phyloP scores from a whole-genome alignment of 2,797 vertebrate genomes.

The Loris lydekkerianus region DNA sequence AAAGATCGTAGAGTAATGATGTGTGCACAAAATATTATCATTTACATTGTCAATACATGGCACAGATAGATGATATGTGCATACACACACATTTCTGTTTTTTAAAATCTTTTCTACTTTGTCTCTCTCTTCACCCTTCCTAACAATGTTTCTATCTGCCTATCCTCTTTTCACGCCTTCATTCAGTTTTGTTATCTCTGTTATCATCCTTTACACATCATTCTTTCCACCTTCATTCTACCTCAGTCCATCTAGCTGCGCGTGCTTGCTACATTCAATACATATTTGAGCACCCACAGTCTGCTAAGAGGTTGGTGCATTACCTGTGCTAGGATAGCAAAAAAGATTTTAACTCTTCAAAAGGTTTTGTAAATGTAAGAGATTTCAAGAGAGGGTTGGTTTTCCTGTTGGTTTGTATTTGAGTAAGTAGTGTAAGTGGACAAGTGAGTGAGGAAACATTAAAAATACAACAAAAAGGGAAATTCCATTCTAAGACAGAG shows the following conservation, averaged over 20 bases:
- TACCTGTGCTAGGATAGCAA: background rate
- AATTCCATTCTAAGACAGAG: background rate
- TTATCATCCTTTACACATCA: background rate
- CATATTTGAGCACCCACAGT: background rate
- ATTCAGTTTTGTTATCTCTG: background rate
- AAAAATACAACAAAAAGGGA: background rate
- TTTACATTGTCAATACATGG: background rate
- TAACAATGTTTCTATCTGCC: background rate
- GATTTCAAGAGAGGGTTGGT: background rate
- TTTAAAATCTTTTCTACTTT: background rate
- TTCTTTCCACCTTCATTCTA: background rate
- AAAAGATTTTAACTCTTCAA: background rate
- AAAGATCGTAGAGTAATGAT: background rate
- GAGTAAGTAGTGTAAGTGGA: background rate
- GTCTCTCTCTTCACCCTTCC: background rate
- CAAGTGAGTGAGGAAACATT: background rate
- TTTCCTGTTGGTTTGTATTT: background rate
- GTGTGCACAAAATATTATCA: background rate
- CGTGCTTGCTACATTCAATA: background rate
- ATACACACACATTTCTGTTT: background rate
- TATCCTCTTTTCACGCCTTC: background rate
- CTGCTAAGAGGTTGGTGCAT: background rate
- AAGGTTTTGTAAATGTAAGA: conserved; percentile 26
- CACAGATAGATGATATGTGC: background rate
- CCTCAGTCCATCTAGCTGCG: background rate